Evolutionary conservation across 2,888 invertebrate genomes (phyloP), one percentile per base, ranked within the genome.

Genomic region (Harpalus rubripes): DNA sequence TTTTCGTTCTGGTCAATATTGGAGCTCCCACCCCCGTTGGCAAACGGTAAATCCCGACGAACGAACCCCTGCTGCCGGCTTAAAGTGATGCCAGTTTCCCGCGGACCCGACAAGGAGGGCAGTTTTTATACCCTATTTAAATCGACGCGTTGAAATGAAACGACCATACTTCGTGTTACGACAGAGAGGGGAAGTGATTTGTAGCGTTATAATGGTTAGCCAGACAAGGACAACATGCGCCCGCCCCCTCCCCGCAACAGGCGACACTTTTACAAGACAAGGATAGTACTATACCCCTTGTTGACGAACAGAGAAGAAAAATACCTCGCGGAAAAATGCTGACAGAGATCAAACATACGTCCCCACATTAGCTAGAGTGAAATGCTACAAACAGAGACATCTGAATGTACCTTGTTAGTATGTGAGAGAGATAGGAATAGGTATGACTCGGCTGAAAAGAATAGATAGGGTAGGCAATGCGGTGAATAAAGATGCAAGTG

Each of bases 61-160:
- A 58, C 83, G 15, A 61, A 78, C 63, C 79, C 79, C 84, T 65
- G 78, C 63, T 41, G 65, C 44, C 78, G 84, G 84, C 78, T 84
- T 84, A 84, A 78, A 84, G 84, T 84, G 83, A 74, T 76, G 74
- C 32, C 32, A 1, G 32, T 32, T 32, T 32, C 32, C 32, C 32
- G 32, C 32, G 32, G 32, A 87, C 87, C 87, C 87, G 88, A 88
- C 90, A 90, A 91, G 91, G 91, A 91, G 91, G 91, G 91, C 90
- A 91, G 90, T 91, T 91, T 91, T 91, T 90, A 90, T 90, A 88
- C 87, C 81, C 88, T 87, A 88, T 88, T 89, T 91, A 91, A 90
- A 91, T 91, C 90, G 90, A 90, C 88, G 88, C 87, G 88, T 88
- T 88, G 88, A 88, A 89, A 88, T 85, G 85, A 85, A 87, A 86